Base-by-base conservation (phyloP, 2,113 vertebrate genomes). In the Regulus satrapa region DNA sequence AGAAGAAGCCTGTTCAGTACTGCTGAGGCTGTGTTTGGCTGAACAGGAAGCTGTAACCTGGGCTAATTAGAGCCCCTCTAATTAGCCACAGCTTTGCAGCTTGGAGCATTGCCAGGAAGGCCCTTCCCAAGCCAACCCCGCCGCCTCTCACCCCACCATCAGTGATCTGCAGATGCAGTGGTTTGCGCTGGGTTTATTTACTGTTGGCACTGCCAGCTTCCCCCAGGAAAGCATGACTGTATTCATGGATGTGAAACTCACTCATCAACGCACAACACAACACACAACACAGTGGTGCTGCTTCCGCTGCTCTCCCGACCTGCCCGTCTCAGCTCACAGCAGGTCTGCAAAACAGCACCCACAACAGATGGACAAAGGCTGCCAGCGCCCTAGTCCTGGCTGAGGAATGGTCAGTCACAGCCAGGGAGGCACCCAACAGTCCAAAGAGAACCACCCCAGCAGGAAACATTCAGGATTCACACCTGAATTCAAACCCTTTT, bases 141-240 rank as follows among this genome's bases (percentile, higher is more conserved):
- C 29, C 1, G 1, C 10, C n/a, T 18, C 28, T 9, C 11, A 32
- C 9, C 45, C 34, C 61, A 29, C 17, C 81, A 52, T 19, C 51
- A 95, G 55, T 38, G 43, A 83, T 66, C 23, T 13, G 59, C 24
- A 84, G 58, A 32, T 81, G 59, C 69, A 55, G 43, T 40, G 75
- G 77, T 88, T 88, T 88, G 67, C 95, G 61, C 64, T 76, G 63
- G 59, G 54, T 97, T 97, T 97, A 97, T 97, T 97, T 88, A 69
- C 63, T 63, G 61, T 81, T 95, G 85, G 91, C 74, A 90, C 81
- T 77, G 77, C 62, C 61, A 64, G 91, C 84, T 88, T 95, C 74
- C 54, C 54, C 64, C 62, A n/a, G 64, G 73, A 96, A 82, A 93
- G 82, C 34, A 3, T 1, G 10, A 48, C 1, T 1, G 54, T n/a